Conservation (phyloP, 2,113 vertebrate species). For the Amphiprion ocellaris region DNA sequence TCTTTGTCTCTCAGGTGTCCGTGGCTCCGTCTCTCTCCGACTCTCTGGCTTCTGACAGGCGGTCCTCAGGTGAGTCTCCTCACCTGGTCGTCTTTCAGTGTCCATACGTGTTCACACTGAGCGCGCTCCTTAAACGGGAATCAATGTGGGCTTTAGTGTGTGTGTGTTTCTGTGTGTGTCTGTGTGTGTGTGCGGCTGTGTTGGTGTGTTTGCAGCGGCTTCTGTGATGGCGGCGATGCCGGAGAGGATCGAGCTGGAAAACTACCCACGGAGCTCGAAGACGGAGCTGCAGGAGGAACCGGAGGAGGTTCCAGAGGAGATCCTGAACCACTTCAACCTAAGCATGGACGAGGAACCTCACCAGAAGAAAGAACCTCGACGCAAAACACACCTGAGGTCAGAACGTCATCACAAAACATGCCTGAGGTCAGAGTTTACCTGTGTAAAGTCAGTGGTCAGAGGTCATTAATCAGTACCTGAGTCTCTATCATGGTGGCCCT, state of each 20-base stretch:
- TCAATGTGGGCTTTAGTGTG: conserved; percentile 72
- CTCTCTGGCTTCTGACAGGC: background rate
- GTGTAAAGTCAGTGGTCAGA: too few species aligned
- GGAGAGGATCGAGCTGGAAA: conserved; percentile 94
- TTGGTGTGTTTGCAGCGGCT: conserved; percentile 61
- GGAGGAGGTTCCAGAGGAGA: conserved; percentile 91
- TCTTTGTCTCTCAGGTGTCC: conserved; percentile 41
- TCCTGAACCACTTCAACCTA: conserved; percentile 90
- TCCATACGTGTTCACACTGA: conserved; percentile 14
- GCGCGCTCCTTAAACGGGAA: conserved; percentile 39
- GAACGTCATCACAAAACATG: too few species aligned
- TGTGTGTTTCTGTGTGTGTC: conserved; percentile 74
- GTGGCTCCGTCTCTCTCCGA: conserved; percentile 4
- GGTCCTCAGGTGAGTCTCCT: conserved; percentile 66
- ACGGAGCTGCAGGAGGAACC: conserved; percentile 78
- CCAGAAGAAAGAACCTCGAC: conserved; percentile 65
- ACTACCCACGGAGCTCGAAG: conserved; percentile 83
- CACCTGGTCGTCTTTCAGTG: background rate
- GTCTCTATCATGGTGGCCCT: too few species aligned
- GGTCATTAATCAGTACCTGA: too few species aligned
- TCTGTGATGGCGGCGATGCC: conserved; percentile 84
- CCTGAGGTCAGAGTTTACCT: too few species aligned
- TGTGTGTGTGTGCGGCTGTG: conserved; percentile 57
- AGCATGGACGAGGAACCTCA: conserved; percentile 83
- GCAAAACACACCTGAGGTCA: too few species aligned